Evolutionary conservation across 2,797 vertebrate species (phyloP).

Genomic region (Harpagifer antarcticus): DNA sequence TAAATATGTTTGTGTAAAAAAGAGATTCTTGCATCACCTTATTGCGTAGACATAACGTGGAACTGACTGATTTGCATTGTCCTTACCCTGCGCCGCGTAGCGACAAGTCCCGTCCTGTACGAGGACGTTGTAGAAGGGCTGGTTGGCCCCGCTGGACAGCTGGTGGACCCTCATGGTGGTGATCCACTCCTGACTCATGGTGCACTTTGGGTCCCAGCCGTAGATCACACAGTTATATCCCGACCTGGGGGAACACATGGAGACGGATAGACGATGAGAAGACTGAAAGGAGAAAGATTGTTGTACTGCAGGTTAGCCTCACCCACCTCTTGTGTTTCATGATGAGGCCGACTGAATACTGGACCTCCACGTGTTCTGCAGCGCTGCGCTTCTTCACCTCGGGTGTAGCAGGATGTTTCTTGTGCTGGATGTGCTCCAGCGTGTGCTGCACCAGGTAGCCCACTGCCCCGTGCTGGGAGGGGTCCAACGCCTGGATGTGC

Average conservation of each 20-base stretch:
- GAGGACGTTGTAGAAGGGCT: slow-evolving; percentile 97
- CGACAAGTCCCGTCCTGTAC: slow-evolving; percentile 96
- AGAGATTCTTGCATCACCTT: background rate
- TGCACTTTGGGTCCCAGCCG: slow-evolving; percentile 97
- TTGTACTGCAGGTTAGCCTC: accelerated
- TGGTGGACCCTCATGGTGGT: slow-evolving; percentile 96
- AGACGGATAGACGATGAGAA: too few relatives aligned
- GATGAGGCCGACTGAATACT: slow-evolving; percentile 93
- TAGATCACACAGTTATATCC: slow-evolving; percentile 98
- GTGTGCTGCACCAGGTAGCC: slow-evolving; percentile 98
- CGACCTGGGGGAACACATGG: slow-evolving; percentile 83
- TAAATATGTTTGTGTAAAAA: background rate
- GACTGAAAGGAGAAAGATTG: background rate
- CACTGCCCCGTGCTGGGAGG: slow-evolving; percentile 95
- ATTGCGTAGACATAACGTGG: background rate
- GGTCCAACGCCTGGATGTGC: slow-evolving; percentile 96
- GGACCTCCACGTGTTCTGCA: slow-evolving; percentile 91
- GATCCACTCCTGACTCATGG: slow-evolving; percentile 98
- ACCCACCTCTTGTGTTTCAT: slow-evolving; percentile 98
- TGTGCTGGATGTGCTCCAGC: slow-evolving; percentile 96
- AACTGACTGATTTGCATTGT: background rate
- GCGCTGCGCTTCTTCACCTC: slow-evolving; percentile 91
- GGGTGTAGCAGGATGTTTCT: slow-evolving; percentile 90
- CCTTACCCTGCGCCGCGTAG: slow-evolving; percentile 94
- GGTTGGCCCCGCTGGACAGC: slow-evolving; percentile 91